These are phyloP conservation scores for Cariama cristata DNA, from an alignment of 2,113 vertebrate genomes.

Conservation along the genomic window DNA sequence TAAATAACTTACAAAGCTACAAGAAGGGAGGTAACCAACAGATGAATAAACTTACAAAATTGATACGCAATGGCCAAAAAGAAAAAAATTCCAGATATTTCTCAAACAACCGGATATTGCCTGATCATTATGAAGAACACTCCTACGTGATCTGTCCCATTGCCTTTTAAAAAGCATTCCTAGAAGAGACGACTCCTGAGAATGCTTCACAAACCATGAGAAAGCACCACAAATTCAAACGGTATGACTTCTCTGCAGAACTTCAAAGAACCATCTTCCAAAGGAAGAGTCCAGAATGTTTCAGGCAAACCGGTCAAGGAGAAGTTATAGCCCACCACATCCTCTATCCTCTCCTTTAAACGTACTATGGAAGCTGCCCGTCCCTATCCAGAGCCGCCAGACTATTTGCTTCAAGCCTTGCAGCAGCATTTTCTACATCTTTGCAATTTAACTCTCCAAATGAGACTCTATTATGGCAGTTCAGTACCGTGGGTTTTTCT, in stretches of 20 bases:
- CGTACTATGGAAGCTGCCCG: not conserved
- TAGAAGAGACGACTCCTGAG: not conserved
- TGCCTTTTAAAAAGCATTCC: not conserved
- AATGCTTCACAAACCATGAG: not conserved
- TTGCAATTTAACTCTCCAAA: not conserved
- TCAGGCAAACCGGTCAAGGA: not conserved
- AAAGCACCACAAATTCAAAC: not conserved
- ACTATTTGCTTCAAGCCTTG: not conserved
- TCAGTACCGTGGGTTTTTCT: accelerated
- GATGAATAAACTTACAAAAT: not conserved
- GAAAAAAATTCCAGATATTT: not conserved
- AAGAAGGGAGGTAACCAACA: not conserved
- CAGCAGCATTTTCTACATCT: not conserved
- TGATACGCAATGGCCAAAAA: accelerated
- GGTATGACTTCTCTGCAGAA: not conserved
- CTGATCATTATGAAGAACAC: not conserved
- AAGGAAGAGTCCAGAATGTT: not conserved
- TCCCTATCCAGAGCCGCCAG: not conserved
- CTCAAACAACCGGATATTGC: not conserved
- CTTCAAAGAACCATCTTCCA: not conserved
- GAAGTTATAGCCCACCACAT: not conserved
- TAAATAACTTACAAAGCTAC: not conserved
- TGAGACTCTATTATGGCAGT: not conserved
- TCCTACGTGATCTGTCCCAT: not conserved
- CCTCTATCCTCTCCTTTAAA: not conserved